Percentiles rank a stretch among this genome's conserved stretches.
phyloP scores from a whole-genome alignment of 30 jellyfish, hydroid and myxozoan species.

The Turritopsis rubra region DNA sequence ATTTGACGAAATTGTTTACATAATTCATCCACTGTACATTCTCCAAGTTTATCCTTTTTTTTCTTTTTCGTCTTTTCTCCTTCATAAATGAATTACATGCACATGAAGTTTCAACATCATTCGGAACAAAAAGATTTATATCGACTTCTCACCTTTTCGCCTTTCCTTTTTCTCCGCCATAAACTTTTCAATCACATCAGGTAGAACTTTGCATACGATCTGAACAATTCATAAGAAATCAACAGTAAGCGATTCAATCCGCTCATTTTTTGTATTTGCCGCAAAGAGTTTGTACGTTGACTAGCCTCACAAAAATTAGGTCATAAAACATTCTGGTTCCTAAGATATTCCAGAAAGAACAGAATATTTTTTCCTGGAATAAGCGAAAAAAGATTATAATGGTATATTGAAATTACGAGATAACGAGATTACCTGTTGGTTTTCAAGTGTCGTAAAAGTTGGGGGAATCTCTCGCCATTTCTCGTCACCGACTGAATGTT shows the following conservation, averaged over 20 bases:
- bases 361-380: too few species aligned
- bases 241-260: too few species aligned
- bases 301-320: too few species aligned
- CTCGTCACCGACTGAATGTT: background rate
- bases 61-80: background rate
- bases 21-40: background rate
- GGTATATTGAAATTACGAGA: background rate
- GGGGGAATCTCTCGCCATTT: slow-evolving; percentile 61
- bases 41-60: background rate
- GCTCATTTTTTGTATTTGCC: too few species aligned
- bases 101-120: too few species aligned
- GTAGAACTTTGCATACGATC: background rate
- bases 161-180: background rate
- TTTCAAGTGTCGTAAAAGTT: slow-evolving; percentile 46
- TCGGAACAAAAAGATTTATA: too few species aligned
- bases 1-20: background rate
- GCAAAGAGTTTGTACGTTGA: too few species aligned
- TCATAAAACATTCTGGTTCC: too few species aligned
- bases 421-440: slow-evolving; percentile 61
- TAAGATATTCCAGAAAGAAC: too few species aligned
- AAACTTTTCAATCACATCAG: background rate
- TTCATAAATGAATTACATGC: too few species aligned
- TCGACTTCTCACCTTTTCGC: background rate
- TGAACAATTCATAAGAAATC: background rate
- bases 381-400: too few species aligned